Conservation (phyloP, 2,113 vertebrate genomes). For the Cyanistes caeruleus region DNA sequence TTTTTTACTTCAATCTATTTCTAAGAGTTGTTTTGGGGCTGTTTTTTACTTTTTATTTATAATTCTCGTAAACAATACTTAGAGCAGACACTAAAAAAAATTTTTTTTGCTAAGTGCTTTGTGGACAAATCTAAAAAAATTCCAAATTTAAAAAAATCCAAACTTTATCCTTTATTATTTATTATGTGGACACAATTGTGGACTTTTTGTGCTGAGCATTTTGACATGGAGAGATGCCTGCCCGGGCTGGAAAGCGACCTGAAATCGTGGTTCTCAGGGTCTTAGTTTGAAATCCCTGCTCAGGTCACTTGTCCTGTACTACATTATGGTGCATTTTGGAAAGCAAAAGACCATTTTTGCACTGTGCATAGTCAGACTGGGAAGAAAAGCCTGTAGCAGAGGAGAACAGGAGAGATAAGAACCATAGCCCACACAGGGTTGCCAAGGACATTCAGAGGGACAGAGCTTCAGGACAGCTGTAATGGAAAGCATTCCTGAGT, state of each 20-base stretch:
- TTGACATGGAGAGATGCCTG: neutral
- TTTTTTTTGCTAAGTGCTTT: neutral
- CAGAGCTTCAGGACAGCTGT: neutral
- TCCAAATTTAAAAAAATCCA: neutral
- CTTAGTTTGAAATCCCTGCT: neutral
- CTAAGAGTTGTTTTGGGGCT: neutral
- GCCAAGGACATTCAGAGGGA: neutral
- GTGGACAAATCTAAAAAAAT: neutral
- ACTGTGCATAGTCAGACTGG: neutral
- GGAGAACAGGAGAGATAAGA: neutral
- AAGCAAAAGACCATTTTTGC: neutral
- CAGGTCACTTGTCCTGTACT: neutral
- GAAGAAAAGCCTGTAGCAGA: neutral
- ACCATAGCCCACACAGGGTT: neutral
- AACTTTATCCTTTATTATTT: neutral
- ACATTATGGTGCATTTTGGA: neutral
- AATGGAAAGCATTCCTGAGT: neutral
- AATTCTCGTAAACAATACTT: neutral
- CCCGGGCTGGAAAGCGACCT: neutral
- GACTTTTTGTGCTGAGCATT: neutral
- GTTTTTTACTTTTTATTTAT: neutral
- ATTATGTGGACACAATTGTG: neutral
- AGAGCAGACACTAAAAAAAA: neutral
- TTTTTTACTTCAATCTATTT: neutral
- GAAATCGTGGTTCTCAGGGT: neutral